A percentile compares a stretch with the other conserved stretches of the same genome.
Evolutionary conservation across 92 coral and sea anemone genomes (phyloP).

Genomic region (Bergia puertoricense): DNA sequence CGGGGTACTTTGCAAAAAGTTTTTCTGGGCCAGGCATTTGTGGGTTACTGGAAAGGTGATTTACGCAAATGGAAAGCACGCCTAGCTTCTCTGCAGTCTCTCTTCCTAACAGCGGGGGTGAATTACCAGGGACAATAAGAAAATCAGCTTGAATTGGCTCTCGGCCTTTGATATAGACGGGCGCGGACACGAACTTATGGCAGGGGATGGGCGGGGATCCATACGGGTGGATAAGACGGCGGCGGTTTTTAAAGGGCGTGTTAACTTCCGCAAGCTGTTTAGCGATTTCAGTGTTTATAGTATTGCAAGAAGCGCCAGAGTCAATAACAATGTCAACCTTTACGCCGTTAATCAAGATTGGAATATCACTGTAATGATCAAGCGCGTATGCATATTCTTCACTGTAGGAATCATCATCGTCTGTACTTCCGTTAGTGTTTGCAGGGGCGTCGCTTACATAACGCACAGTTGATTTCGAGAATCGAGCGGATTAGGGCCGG

Average conservation of each 20-base stretch:
- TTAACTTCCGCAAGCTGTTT: slow-evolving; percentile 1
- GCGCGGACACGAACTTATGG: slow-evolving; percentile 19
- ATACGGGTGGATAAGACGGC: slow-evolving; percentile 48
- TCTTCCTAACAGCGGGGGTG: slow-evolving; percentile 42
- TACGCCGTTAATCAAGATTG: slow-evolving; percentile 19
- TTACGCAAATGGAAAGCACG: slow-evolving; percentile 13
- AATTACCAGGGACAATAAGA: slow-evolving; percentile 19
- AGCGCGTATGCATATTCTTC: slow-evolving; percentile 38
- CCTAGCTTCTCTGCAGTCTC: slow-evolving; percentile 38
- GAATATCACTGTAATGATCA: neutral
- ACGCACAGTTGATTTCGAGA: neutral
- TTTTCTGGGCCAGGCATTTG: neutral
- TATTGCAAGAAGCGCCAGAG: slow-evolving; percentile 50
- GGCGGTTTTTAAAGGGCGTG: neutral
- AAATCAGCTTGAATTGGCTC: slow-evolving; percentile 34
- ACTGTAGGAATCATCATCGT: neutral
- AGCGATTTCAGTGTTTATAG: slow-evolving; percentile 35
- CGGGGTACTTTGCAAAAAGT: slow-evolving; percentile 33
- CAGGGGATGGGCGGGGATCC: slow-evolving; percentile 50
- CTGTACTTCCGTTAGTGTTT: slow-evolving; percentile 7
- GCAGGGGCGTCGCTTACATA: slow-evolving; percentile 26
- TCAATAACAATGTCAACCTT: slow-evolving; percentile 33
- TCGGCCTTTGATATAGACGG: slow-evolving; percentile 22
- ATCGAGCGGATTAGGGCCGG: neutral
- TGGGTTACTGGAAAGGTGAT: neutral